Base-by-base conservation (phyloP, 2,113 vertebrate genomes). In the Apodemus sylvaticus region DNA sequence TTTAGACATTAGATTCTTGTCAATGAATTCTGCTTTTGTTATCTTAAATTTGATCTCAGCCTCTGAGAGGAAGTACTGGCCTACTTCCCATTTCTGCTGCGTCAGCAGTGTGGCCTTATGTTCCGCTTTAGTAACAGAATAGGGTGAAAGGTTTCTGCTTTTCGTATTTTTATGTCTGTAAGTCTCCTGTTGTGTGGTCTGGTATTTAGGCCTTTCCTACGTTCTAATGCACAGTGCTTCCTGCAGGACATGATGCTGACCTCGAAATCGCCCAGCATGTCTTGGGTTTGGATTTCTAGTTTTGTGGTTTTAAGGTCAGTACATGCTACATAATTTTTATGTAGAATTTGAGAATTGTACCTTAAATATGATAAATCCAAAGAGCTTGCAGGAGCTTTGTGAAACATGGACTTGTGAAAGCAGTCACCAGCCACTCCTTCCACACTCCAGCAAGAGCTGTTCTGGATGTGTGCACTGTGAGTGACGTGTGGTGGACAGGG, bases 251-350 rank as follows among this genome's bases (percentile, higher is more conserved):
- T 7, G 24, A 20, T n/a, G 8, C 73, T 83, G 74, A n/a, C 89
- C 94, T 62, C 48, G 90, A 91, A 73, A 45, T 68, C 31, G 5
- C 7, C 86, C 64, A 77, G 16, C 31, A 42, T 48, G 64, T 71
- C 68, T 31, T 31, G 68, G 62, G 42, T 92, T 94, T 92, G 16
- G 39, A 85, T 90, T 83, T 96, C 70, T 92, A 85, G 55, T 83
- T 94, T 93, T 64, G 55, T 60, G 34, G 48, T 83, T 36, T 51
- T 93, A 60, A 53, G 58, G 78, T 71, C 9, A 24, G 20, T 48
- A 7, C 58, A 45, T 83, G 45, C 73, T 83, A 26, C 5, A 39
- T 86, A 70, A 74, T 45, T 92, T 86, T 79, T 60, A 68, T 24
- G 29, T 51, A 24, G 71, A 48, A 87, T 89, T 76, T 31, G 2